Base-by-base conservation (phyloP, 1,140 invertebrate genomes). In the Tachypleus tridentatus region DNA sequence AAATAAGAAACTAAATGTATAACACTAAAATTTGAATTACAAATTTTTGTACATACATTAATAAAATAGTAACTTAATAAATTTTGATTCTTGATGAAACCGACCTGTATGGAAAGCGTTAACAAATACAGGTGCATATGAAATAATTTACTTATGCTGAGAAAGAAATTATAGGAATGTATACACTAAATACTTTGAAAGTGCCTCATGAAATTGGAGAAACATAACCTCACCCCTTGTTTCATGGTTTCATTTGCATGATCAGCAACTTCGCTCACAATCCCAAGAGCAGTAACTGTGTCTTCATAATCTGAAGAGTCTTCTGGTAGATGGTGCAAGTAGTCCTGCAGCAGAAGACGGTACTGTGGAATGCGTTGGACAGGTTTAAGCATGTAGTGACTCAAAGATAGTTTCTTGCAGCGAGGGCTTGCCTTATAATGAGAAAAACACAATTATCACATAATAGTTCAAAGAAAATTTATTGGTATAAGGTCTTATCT, bases 351-450 rank as follows among this genome's bases (percentile, higher is more conserved):
- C 0, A 88, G 74, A 3, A 88, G 73, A 69, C 82, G 80, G 73
- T 88, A 88, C 66, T 80, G 79, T 8, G 86, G 86, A 67, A 88
- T 82, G 72, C 86, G 77, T 73, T 89, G 87, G 65, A 89, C 84
- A 3, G 87, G 87, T 76, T 87, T 87, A 49, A 88, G 75, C 85
- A 89, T 86, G 69, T 85, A 87, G 77, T 87, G 85, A 54, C 82
- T 82, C 9, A 89, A 66, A 3, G 82, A 79, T 29, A 89, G 75
- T 71, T 82, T 84, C 57, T 80, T 80, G 73, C 86, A 88, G 51
- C 80, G 73, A 3, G 83, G 70, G 69, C 70, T 74, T 65, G 68
- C 69, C 73, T 74, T 58, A 54, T 29, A 29, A 29, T 29, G 29
- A 29, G 29, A 29, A 29, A 29, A 29, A 29, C 2, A 2, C 29